Evolutionary conservation across 2,797 vertebrate species (phyloP), one percentile per base, ranked within the genome.

Genomic region (Hippoglossus hippoglossus): DNA sequence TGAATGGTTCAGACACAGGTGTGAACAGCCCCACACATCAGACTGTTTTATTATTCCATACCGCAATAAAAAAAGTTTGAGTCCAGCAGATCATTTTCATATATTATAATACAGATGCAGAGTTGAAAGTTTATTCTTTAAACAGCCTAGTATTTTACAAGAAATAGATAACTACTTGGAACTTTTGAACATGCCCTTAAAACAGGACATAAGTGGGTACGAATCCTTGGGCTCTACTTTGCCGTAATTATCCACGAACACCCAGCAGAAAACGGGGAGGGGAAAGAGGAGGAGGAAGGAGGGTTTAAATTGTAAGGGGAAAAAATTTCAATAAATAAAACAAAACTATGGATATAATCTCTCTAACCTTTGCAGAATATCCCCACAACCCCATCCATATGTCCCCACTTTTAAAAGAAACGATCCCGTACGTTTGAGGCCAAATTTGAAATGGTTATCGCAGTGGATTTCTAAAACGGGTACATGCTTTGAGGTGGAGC

Each of bases 61-160:
- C 90, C 53, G 92, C 82, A 92, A 94, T 93, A 95, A 94, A 94
- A 51, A 94, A 95, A 94, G 90, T 92, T 92, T 82, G 92, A 95
- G 91, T 94, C 92, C 87, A 91, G 86, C 85, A 90, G 86, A 90
- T 94, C 80, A 85, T 92, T 92, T 93, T 89, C 88, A 94, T 95
- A 95, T 95, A 94, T 94, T 95, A 96, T 94, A 95, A 94, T 95
- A 95, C 94, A 96, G 94, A 94, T 95, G 94, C 94, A 95, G 94
- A 95, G 89, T 94, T 94, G 91, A 95, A 95, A 93, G 93, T 95
- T 94, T 95, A 93, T 94, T 94, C 91, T 94, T 96, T 94, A 92
- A 95, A 96, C 94, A 95, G 93, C 92, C 95, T 95, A 95, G 87
- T 95, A 95, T 94, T 94, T 94, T 95, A 95, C 95, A 95, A 94